Percentiles rank a stretch among this genome's conserved stretches.
phyloP scores from a whole-genome alignment of 2,888 invertebrate genomes.

The Limnephilus lunatus region DNA sequence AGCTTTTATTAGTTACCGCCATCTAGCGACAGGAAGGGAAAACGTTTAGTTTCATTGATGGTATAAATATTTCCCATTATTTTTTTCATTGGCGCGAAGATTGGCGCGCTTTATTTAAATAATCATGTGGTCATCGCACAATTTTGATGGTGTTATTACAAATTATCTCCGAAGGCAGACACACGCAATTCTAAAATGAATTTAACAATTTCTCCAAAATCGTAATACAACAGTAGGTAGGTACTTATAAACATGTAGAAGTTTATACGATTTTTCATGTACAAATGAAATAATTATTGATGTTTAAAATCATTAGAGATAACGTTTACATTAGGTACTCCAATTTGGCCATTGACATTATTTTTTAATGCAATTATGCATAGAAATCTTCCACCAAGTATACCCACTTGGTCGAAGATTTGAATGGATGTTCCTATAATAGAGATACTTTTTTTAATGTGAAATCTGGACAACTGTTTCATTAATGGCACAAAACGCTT shows the following conservation, averaged over 20 bases:
- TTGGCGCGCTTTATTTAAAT: background rate
- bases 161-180: background rate
- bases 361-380: background rate
- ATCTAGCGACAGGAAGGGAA: constrained; percentile 13
- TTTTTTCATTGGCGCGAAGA: background rate
- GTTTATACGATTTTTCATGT: no score
- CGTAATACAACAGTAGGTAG: background rate
- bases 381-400: no score
- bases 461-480: no score
- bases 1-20: constrained; percentile 13
- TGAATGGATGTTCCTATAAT: no score
- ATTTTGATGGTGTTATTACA: background rate
- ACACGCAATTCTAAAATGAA: background rate
- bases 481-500: no score
- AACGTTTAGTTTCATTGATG: background rate
- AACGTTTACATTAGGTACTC: background rate
- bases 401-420: no score
- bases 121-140: background rate
- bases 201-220: no score
- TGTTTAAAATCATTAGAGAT: no score
- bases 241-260: background rate
- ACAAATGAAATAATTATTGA: no score
- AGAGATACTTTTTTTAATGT: no score
- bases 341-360: background rate
- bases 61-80: background rate